Conservation (phyloP, 2,888 invertebrate species). For the Plebejus argus region DNA sequence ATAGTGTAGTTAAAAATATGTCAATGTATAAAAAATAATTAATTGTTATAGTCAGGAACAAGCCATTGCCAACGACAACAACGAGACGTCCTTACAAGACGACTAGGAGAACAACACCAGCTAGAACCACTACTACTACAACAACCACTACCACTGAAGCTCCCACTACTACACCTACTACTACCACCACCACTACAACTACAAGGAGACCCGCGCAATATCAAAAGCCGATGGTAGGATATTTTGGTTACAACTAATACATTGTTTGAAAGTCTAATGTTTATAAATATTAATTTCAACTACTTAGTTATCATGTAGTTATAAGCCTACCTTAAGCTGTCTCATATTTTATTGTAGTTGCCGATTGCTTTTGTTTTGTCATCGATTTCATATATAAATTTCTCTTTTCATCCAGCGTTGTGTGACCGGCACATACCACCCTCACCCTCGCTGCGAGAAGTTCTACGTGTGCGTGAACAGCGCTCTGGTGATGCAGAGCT, state of each 20-base stretch:
- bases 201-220: conserved; percentile 52
- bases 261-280: too few relatives aligned
- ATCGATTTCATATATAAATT: too few relatives aligned
- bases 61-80: conserved; percentile 45
- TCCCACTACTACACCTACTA: conserved; percentile 40
- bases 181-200: conserved; percentile 46
- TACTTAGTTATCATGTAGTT: too few relatives aligned
- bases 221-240: conserved; percentile 58
- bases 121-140: conserved; percentile 34
- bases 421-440: conserved; percentile 87
- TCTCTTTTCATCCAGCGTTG: conserved; percentile 67
- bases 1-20: too few relatives aligned
- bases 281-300: too few relatives aligned
- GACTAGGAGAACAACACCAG: conserved; percentile 38
- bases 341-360: too few relatives aligned
- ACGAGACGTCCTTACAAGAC: conserved; percentile 48
- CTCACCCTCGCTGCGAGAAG: conserved; percentile 86
- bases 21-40: not conserved
- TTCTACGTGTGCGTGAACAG: conserved; percentile 91
- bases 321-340: too few relatives aligned
- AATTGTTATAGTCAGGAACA: conserved; percentile 36
- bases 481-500: conserved; percentile 84
- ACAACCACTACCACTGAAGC: conserved; percentile 45
- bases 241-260: not conserved
- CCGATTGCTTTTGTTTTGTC: too few relatives aligned